Percentiles rank a stretch among this genome's conserved stretches.
Evolutionary conservation across 2,113 vertebrate genomes (phyloP).

Genomic region (Panthera uncia): DNA sequence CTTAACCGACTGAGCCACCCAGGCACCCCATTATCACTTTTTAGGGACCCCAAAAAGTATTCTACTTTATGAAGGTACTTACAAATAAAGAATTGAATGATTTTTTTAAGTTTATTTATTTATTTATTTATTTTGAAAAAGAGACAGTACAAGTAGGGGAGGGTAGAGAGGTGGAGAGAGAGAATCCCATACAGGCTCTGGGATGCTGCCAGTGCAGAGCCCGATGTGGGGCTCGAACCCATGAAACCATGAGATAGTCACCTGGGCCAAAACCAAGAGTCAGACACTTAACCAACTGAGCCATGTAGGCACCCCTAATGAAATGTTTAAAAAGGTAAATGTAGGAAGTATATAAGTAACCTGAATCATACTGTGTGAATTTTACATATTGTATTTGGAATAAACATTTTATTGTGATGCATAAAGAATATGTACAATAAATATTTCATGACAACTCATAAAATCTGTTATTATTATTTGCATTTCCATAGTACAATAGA

Average conservation of each 20-base stretch:
- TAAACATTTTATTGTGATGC: conserved; percentile 65
- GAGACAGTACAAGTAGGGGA: too few relatives aligned
- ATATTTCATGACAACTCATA: conserved; percentile 73
- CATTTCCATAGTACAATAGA: conserved; percentile 68
- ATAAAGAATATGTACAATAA: conserved; percentile 63
- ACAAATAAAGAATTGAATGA: neutral
- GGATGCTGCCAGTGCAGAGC: too few relatives aligned
- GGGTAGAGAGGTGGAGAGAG: too few relatives aligned
- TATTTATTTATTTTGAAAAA: too few relatives aligned
- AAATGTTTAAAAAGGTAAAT: conserved; percentile 53
- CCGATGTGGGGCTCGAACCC: too few relatives aligned
- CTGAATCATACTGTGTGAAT: conserved; percentile 38
- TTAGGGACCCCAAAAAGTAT: neutral
- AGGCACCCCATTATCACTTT: neutral
- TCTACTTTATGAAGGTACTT: neutral
- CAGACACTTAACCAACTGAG: too few relatives aligned
- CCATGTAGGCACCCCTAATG: neutral
- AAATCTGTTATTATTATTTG: conserved; percentile 70
- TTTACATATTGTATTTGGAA: conserved; percentile 61
- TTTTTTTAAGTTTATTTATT: neutral
- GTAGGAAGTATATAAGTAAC: neutral
- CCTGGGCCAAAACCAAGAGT: too few relatives aligned
- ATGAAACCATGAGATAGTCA: too few relatives aligned
- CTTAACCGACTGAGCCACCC: too few relatives aligned
- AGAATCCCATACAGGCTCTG: too few relatives aligned